A percentile compares a stretch with the other conserved stretches of the same genome.
These are phyloP conservation scores for Empidonax traillii DNA, from an alignment of 2,113 vertebrate species.

Conservation along the genomic window DNA sequence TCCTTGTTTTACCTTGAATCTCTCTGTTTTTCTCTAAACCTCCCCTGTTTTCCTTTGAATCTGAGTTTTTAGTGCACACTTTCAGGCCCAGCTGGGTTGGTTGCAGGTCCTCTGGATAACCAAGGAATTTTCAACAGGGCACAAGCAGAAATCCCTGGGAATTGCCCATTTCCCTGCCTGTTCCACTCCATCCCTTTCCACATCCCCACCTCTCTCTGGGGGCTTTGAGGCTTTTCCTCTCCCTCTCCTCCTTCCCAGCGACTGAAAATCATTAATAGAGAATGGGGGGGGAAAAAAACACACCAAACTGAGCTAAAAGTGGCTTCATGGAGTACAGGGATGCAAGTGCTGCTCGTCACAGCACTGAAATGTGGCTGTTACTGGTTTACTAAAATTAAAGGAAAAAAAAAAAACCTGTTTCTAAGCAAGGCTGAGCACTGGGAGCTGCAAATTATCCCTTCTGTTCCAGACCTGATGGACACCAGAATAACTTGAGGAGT, in stretches of 20 bases:
- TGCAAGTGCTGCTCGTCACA: neutral
- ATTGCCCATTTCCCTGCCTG: fast-evolving
- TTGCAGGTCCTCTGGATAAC: neutral
- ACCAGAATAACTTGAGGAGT: conserved; percentile 97
- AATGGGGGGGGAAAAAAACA: neutral
- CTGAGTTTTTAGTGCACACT: fast-evolving
- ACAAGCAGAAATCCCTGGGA: too few species aligned
- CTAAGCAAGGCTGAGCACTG: neutral
- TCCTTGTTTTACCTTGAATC: neutral
- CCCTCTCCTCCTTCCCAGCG: neutral
- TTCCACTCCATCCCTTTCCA: neutral
- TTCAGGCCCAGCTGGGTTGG: neutral
- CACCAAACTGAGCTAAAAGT: neutral
- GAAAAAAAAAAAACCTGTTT: neutral
- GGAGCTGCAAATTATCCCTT: neutral
- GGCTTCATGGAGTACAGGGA: neutral
- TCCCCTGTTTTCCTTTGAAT: neutral
- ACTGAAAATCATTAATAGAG: neutral
- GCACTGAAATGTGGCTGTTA: neutral
- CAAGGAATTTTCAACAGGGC: neutral
- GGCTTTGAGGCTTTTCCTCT: neutral
- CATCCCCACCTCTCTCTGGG: too few species aligned
- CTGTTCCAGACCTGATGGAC: conserved; percentile 87
- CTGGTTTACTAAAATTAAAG: neutral
- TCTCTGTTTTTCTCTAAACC: neutral